Conservation (phyloP, 2,113 vertebrate species). For the Anseranas semipalmata region DNA sequence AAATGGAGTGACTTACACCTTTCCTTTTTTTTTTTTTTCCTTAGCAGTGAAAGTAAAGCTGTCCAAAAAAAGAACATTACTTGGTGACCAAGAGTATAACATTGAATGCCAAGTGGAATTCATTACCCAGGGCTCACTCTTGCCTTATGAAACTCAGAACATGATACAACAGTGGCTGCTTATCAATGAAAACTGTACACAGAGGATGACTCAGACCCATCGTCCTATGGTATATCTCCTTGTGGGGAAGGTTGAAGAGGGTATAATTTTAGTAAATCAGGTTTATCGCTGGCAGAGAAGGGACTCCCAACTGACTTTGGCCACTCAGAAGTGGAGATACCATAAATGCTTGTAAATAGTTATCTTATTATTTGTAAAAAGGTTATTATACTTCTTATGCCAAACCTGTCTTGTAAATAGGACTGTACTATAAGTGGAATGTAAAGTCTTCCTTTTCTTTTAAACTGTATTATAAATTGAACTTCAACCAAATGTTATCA, state of each 20-base stretch:
- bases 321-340: conserved; percentile 86
- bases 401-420: conserved; percentile 63
- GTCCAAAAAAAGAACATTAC: conserved; percentile 71
- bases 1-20: not conserved
- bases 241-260: conserved; percentile 78
- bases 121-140: conserved; percentile 79
- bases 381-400: not conserved
- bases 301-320: conserved; percentile 79
- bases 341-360: conserved; percentile 81
- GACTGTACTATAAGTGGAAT: conserved; percentile 55
- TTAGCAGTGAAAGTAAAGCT: conserved; percentile 88
- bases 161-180: conserved; percentile 88
- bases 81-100: conserved; percentile 76
- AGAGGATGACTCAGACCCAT: conserved; percentile 71
- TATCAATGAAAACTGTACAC: conserved; percentile 83
- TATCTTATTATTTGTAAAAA: conserved; percentile 23
- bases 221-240: conserved; percentile 83
- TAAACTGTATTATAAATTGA: not conserved
- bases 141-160: conserved; percentile 84
- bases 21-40: not conserved
- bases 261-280: conserved; percentile 73
- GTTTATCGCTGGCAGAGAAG: conserved; percentile 88
- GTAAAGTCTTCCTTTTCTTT: conserved; percentile 32
- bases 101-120: conserved; percentile 87
- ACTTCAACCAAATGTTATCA: not conserved